These are phyloP conservation scores for Mythimna impura DNA, from an alignment of 2,888 invertebrate genomes.

Conservation along the genomic window DNA sequence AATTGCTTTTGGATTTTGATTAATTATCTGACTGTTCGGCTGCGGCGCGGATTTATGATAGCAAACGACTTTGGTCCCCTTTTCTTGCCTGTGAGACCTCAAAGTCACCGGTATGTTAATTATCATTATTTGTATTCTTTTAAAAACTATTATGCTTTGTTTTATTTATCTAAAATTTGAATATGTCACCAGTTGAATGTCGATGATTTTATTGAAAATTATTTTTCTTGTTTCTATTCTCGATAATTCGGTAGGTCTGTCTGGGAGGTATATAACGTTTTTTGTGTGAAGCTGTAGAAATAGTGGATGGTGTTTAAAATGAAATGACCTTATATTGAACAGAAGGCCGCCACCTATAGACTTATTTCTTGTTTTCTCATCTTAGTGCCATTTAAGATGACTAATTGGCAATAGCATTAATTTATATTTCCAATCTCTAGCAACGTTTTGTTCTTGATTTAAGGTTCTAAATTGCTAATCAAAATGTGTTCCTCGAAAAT, in stretches of 20 bases:
- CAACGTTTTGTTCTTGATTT: background rate
- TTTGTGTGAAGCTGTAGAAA: background rate
- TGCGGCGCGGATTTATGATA: slow-evolving; percentile 56
- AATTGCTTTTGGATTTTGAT: slow-evolving; percentile 64
- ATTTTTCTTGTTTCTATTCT: slow-evolving; percentile 8
- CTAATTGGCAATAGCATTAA: slow-evolving; percentile 1
- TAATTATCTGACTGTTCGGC: slow-evolving; percentile 56
- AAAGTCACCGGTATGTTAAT: slow-evolving; percentile 21
- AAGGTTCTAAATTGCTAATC: background rate
- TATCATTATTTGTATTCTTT: slow-evolving; percentile 36
- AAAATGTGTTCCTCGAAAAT: background rate
- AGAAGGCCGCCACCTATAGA: background rate
- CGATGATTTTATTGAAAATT: slow-evolving; percentile 14
- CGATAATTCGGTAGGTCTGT: no score
- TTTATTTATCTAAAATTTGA: slow-evolving; percentile 11
- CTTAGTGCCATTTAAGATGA: background rate
- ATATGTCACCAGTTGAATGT: slow-evolving; percentile 1
- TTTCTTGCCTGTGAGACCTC: slow-evolving; percentile 43
- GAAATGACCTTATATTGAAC: slow-evolving; percentile 4
- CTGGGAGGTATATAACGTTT: background rate
- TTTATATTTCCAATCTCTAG: background rate
- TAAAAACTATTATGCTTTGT: slow-evolving; percentile 20
- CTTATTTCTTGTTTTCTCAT: slow-evolving; percentile 1
- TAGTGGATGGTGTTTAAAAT: slow-evolving; percentile 1
- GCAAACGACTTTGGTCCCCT: slow-evolving; percentile 43